These are phyloP conservation scores for Protula sp. DNA, from an alignment of 2,888 invertebrate genomes.

Conservation along the genomic window DNA sequence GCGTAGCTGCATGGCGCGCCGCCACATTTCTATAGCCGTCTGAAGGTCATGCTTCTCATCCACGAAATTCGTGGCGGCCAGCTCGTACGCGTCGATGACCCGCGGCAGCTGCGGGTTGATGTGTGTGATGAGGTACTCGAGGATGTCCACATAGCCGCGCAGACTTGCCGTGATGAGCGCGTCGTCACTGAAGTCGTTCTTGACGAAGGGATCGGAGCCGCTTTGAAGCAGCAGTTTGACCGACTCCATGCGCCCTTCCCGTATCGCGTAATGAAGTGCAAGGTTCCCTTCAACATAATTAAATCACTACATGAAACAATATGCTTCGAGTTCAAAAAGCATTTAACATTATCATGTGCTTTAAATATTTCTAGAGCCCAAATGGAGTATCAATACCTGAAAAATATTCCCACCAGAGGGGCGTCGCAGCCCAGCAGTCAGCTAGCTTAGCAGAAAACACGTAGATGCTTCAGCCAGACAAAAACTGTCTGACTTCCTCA, in stretches of 20 bases:
- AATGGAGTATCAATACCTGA: too few relatives aligned
- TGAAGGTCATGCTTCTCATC: constrained; percentile 75
- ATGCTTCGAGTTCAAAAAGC: too few relatives aligned
- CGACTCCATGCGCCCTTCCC: constrained; percentile 68
- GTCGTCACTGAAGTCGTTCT: constrained; percentile 79
- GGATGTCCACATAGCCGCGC: constrained; percentile 59
- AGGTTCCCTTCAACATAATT: too few relatives aligned
- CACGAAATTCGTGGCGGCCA: constrained; percentile 80
- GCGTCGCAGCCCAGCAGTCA: too few relatives aligned
- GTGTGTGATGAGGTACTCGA: constrained; percentile 63
- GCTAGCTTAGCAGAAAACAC: too few relatives aligned
- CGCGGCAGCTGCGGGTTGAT: constrained; percentile 64
- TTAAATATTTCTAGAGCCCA: too few relatives aligned
- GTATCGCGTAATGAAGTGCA: constrained; percentile 75
- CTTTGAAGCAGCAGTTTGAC: constrained; percentile 70
- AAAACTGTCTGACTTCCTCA: too few relatives aligned
- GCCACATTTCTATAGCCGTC: constrained; percentile 60
- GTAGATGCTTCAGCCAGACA: too few relatives aligned
- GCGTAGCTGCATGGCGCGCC: constrained; percentile 68
- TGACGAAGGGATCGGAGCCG: constrained; percentile 68
- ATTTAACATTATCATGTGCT: too few relatives aligned
- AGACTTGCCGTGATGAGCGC: constrained; percentile 81
- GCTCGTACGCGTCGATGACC: constrained; percentile 78
- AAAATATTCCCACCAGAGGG: too few relatives aligned
- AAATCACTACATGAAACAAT: too few relatives aligned